A percentile compares a stretch with the other conserved stretches of the same genome.
Conservation (phyloP, 2,888 invertebrate species). For the Argyresthia albistria region DNA sequence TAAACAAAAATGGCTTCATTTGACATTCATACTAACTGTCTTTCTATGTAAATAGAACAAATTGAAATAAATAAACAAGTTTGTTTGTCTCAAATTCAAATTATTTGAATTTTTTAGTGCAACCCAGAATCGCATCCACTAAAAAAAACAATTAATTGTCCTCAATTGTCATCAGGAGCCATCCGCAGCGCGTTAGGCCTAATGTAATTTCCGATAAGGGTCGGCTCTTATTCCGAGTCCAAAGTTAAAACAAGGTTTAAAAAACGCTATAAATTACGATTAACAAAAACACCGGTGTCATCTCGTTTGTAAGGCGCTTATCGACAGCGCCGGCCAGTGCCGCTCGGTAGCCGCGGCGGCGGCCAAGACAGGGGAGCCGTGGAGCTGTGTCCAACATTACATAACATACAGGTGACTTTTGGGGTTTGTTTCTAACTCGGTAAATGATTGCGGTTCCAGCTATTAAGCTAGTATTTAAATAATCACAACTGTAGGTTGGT, state of each 20-base stretch:
- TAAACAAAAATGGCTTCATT: too few species aligned
- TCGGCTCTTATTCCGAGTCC: constrained; percentile 33
- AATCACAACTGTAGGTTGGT: too few species aligned
- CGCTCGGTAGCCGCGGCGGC: constrained; percentile 34
- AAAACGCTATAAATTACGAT: constrained; percentile 65
- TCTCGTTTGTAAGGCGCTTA: constrained; percentile 49
- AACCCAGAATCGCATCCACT: not conserved
- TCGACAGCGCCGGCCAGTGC: constrained; percentile 27
- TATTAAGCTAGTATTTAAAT: too few species aligned
- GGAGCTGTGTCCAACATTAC: constrained; percentile 27
- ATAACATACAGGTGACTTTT: too few species aligned
- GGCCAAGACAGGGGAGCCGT: constrained; percentile 20
- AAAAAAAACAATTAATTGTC: not conserved
- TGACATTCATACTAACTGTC: too few species aligned
- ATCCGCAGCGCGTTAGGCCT: constrained; percentile 22
- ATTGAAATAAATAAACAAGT: too few species aligned
- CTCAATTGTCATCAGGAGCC: not conserved
- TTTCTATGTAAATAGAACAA: too few species aligned
- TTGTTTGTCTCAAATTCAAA: too few species aligned
- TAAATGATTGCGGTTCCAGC: too few species aligned
- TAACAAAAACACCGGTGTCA: constrained; percentile 66
- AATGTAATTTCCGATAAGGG: constrained; percentile 43
- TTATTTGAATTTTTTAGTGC: not conserved
- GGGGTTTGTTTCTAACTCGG: too few species aligned
- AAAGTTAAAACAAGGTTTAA: constrained; percentile 19